phyloP scores from a whole-genome alignment of 1,140 invertebrate species.

The Drusus annulatus region DNA sequence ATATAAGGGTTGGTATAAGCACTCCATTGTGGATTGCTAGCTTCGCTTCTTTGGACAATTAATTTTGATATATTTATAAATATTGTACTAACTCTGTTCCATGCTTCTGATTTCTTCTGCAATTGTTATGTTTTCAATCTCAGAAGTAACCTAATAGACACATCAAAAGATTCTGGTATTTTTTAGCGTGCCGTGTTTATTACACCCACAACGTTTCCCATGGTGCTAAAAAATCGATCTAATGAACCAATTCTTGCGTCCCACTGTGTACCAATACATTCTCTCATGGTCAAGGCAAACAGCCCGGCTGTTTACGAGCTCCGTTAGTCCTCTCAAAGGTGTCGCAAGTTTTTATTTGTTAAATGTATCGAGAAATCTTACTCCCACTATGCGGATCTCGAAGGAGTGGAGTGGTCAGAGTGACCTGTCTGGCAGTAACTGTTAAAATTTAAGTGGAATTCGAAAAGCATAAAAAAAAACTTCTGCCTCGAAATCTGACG shows the following conservation, averaged over 20 bases:
- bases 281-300: not conserved
- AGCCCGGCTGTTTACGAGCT: not conserved
- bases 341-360: slow-evolving; percentile 5
- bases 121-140: too few species aligned
- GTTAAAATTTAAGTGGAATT: slow-evolving; percentile 43
- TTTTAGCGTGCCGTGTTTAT: too few species aligned
- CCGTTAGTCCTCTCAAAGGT: not conserved
- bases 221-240: not conserved
- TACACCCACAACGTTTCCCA: too few species aligned
- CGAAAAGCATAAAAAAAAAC: not conserved
- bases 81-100: too few species aligned
- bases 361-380: not conserved
- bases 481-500: too few species aligned
- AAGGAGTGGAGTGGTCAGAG: not conserved
- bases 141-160: too few species aligned
- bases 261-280: not conserved
- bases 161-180: too few species aligned
- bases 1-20: too few species aligned
- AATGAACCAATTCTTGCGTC: not conserved
- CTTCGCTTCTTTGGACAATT: too few species aligned
- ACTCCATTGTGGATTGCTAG: too few species aligned
- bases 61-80: too few species aligned
- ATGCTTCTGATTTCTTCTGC: too few species aligned
- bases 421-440: not conserved
- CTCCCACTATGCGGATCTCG: not conserved